Percentiles rank a stretch among this genome's conserved stretches.
Evolutionary conservation across 2,113 vertebrate genomes (phyloP).

Genomic region (Excalfactoria chinensis): DNA sequence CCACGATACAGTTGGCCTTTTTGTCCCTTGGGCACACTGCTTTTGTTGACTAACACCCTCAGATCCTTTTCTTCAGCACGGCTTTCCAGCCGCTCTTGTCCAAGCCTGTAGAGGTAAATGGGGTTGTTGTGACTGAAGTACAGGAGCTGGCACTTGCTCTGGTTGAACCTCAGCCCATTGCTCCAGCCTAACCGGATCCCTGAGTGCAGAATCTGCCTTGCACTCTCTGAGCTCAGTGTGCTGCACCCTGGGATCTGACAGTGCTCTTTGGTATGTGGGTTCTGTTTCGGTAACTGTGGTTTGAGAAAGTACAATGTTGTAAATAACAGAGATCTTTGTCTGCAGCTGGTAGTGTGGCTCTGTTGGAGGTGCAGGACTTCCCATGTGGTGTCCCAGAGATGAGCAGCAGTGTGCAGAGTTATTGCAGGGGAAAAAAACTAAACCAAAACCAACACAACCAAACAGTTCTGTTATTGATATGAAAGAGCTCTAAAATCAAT

Average conservation of each 20-base stretch:
- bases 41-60: too few relatives aligned
- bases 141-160: too few relatives aligned
- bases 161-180: too few relatives aligned
- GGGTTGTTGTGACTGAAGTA: too few relatives aligned
- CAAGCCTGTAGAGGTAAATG: too few relatives aligned
- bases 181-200: too few relatives aligned
- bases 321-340: rapidly evolving
- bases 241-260: rapidly evolving
- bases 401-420: rapidly evolving
- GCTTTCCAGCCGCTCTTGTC: too few relatives aligned
- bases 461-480: neutral
- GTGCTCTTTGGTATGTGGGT: rapidly evolving
- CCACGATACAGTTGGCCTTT: too few relatives aligned
- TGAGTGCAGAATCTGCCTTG: too few relatives aligned
- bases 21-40: neutral
- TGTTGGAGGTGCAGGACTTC: rapidly evolving
- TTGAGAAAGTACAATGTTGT: neutral
- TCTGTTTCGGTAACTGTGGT: rapidly evolving
- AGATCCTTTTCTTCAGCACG: too few relatives aligned
- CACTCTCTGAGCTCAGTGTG: too few relatives aligned
- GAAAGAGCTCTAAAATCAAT: rapidly evolving
- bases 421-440: rapidly evolving
- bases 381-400: rapidly evolving
- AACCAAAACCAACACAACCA: too few relatives aligned
- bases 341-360: rapidly evolving